Base-by-base conservation (phyloP, 2,113 vertebrate genomes). In the Sinocyclocheilus maitianheensis region DNA sequence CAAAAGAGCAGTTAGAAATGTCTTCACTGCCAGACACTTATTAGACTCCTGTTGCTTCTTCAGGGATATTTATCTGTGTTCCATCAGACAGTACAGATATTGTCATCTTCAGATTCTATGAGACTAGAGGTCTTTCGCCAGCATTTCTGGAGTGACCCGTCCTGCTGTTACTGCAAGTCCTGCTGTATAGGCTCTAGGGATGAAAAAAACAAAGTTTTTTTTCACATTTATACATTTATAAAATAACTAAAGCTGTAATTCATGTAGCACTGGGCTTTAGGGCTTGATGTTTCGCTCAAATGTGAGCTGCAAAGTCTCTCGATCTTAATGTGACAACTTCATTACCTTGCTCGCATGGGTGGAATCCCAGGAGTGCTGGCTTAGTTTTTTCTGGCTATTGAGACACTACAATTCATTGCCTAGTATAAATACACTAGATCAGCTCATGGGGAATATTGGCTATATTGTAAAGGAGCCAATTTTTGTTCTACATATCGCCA, bases 281-380 rank as follows among this genome's bases (percentile, higher is more conserved):
- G 78, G 7, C 62, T 81, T 0, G 0, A 40, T 20, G 69, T 72
- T 75, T 75, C 12, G 2, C 43, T 80, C 55, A 80, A 9, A 46
- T 48, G 58, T 46, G n/a, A 81, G 13, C 60, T 48, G 37, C 40
- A 65, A 81, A 65, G 34, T 46, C 55, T 43, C 62, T 60, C 58
- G 6, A 80, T 80, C 20, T 63, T 80, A 80, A 80, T 63, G 78
- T 65, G 60, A 65, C 40, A 81, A 81, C 78, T 81, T 81, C 58
- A 81, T 81, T 81, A 80, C 55, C 55, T 80, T 40, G 77, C 60
- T 62, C 58, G 55, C 55, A 79, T 43, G 77, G 22, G 34, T 62
- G 55, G 22, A 80, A 24, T 80, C 22, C 22, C 77, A 9, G 34
- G 55, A 80, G 34, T 62, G 55, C 37, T 80, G 34, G 30, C 34